A percentile compares a stretch with the other conserved stretches of the same genome.
phyloP scores from a whole-genome alignment of 2,113 vertebrate genomes.

The Ahaetulla prasina region DNA sequence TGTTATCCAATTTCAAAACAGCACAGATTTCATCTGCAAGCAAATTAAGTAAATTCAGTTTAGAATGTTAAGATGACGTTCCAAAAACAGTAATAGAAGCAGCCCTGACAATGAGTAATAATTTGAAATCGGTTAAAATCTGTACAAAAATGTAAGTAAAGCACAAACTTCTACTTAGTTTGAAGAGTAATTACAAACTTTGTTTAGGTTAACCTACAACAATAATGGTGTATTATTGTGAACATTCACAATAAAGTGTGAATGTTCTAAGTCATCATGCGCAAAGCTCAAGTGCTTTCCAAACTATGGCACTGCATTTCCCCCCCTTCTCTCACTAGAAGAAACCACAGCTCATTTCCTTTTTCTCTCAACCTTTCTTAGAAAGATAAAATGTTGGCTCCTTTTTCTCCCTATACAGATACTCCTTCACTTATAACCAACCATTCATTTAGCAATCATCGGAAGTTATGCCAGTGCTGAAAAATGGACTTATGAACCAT shows the following conservation, averaged over 20 bases:
- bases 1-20: conserved; percentile 98
- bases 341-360: no score
- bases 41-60: conserved; percentile 66
- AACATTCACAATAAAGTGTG: not conserved
- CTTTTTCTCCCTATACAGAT: not conserved
- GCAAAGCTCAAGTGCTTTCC: not conserved
- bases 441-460: not conserved
- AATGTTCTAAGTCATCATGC: not conserved
- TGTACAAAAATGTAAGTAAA: not conserved
- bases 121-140: not conserved
- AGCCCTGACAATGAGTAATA: conserved; percentile 20
- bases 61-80: conserved; percentile 65
- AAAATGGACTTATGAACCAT: not conserved
- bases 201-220: not conserved
- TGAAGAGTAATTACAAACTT: conserved; percentile 7
- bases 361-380: not conserved
- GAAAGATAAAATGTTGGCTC: not conserved
- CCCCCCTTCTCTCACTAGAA: not conserved
- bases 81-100: conserved; percentile 54
- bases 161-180: conserved; percentile 18
- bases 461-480: not conserved
- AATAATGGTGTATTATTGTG: not conserved
- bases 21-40: conserved; percentile 94
- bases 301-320: not conserved
- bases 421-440: not conserved